phyloP scores from a whole-genome alignment of 30 jellyfish, hydroid and myxozoan species.

The Pseudorhiza aurosa region DNA sequence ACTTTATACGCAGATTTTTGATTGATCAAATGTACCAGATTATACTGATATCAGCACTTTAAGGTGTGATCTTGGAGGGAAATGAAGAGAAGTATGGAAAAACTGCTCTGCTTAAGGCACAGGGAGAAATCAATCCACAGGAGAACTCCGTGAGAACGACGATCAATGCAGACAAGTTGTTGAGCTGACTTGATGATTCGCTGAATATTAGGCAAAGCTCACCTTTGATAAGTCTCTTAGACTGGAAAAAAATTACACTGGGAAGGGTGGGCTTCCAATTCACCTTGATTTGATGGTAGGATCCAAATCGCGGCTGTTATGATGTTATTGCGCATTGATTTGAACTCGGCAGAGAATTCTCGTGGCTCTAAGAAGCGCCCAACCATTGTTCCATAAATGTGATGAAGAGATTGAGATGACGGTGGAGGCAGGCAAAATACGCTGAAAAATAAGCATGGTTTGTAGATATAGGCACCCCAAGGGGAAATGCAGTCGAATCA shows the following conservation, averaged over 20 bases:
- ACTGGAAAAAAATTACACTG: slow-evolving; percentile 81
- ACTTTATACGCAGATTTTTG: neutral
- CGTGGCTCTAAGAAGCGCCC: slow-evolving; percentile 73
- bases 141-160: no score
- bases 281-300: slow-evolving; percentile 34
- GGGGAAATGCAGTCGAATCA: no score
- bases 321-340: slow-evolving; percentile 60
- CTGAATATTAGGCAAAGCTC: no score
- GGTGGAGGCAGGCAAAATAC: slow-evolving; percentile 90
- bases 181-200: no score
- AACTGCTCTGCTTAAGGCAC: no score
- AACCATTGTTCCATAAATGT: slow-evolving; percentile 67
- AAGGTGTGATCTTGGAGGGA: no score
- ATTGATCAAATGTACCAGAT: neutral
- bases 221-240: slow-evolving; percentile 86
- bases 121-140: no score
- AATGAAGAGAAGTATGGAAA: no score
- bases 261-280: slow-evolving; percentile 77
- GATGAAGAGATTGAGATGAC: slow-evolving; percentile 77
- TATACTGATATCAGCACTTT: no score
- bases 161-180: no score
- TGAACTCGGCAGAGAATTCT: slow-evolving; percentile 70
- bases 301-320: slow-evolving; percentile 63
- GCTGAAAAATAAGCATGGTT: no score
- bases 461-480: no score